Evolutionary conservation across 2,113 vertebrate species (phyloP).

Genomic region (Bos javanicus): DNA sequence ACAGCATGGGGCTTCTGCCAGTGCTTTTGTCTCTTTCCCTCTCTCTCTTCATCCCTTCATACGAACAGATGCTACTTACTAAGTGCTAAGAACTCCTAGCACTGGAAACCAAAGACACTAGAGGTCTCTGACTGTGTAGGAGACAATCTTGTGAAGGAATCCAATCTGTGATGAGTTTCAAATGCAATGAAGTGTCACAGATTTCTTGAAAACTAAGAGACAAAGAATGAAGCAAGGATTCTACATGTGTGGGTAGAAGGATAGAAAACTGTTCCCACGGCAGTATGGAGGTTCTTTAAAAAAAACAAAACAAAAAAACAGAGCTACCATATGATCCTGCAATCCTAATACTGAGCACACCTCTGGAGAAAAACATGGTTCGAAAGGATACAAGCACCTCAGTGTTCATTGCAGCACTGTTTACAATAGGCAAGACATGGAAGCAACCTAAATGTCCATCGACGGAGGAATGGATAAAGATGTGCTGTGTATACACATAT

Average conservation of each 20-base stretch:
- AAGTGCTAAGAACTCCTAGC: not conserved
- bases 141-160: not conserved
- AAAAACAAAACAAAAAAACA: not conserved
- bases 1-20: not conserved
- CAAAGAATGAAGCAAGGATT: not conserved
- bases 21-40: not conserved
- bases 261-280: not conserved
- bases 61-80: not conserved
- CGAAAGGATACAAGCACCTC: not conserved
- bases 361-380: not conserved
- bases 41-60: not conserved
- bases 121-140: not conserved
- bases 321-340: not conserved
- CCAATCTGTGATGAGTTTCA: not conserved
- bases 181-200: not conserved
- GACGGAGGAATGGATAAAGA: not conserved
- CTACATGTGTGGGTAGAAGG: not conserved
- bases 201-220: not conserved
- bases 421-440: not conserved
- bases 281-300: not conserved
- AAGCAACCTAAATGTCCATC: not conserved
- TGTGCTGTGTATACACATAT: not conserved
- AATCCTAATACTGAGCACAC: not conserved
- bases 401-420: not conserved
- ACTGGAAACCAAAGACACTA: not conserved